Conservation (phyloP, 2,797 vertebrate species). For the Onychomys leucogaster region DNA sequence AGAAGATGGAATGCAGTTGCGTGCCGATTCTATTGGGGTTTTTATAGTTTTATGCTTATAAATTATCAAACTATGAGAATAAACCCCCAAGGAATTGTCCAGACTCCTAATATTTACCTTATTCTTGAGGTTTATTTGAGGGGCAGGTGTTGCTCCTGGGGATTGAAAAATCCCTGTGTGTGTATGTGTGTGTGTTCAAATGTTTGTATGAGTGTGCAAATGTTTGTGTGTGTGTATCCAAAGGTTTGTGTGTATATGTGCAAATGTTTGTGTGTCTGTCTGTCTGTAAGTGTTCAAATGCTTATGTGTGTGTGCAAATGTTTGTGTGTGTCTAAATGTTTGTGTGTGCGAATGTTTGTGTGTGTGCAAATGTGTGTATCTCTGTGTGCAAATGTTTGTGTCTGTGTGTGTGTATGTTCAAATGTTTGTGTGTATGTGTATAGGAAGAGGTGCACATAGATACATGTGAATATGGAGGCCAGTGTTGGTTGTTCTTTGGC, state of each 20-base stretch:
- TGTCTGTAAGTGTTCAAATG: too few species aligned
- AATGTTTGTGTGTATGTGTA: background rate
- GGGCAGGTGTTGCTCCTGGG: background rate
- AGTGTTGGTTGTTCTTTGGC: background rate
- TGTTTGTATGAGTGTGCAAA: background rate
- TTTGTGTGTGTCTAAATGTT: too few species aligned
- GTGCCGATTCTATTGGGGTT: background rate
- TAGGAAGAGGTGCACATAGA: background rate
- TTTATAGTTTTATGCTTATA: background rate
- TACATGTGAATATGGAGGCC: background rate
- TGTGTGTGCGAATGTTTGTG: too few species aligned
- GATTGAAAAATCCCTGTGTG: background rate
- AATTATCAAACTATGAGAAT: background rate
- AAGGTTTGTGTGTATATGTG: too few species aligned
- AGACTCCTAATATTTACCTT: background rate
- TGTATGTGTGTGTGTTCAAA: too few species aligned
- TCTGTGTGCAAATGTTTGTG: too few species aligned
- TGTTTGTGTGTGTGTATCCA: too few species aligned
- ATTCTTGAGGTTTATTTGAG: background rate
- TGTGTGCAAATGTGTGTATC: too few species aligned
- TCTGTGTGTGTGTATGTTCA: background rate
- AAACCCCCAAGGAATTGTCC: background rate
- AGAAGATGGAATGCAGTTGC: background rate
- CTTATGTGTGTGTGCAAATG: too few species aligned
- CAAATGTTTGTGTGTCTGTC: too few species aligned